Conservation (phyloP, 2,797 vertebrate genomes). For the Gymnoscopelus braueri region DNA sequence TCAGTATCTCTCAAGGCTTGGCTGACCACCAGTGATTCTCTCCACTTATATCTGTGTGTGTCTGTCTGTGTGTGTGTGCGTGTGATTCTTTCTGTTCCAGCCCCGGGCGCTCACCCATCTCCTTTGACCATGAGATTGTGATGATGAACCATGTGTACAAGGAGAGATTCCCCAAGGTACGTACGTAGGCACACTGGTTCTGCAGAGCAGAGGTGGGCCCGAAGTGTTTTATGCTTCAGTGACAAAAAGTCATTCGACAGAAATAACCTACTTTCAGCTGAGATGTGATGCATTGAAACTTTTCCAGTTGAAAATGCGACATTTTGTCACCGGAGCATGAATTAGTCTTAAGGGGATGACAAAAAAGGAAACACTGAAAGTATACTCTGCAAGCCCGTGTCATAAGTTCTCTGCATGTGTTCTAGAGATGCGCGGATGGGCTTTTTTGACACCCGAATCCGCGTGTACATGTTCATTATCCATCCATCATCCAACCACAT, state of each 20-base stretch:
- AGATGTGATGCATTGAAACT: too few relatives aligned
- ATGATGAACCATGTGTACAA: slow-evolving; percentile 99
- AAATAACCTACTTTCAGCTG: too few relatives aligned
- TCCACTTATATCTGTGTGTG: slow-evolving; percentile 4
- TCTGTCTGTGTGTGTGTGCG: slow-evolving; percentile 18
- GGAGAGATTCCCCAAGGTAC: slow-evolving; percentile 98
- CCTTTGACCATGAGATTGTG: slow-evolving; percentile 97
- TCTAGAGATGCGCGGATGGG: too few relatives aligned
- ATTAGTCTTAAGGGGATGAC: too few relatives aligned
- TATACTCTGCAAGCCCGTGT: background rate
- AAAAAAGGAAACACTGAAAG: too few relatives aligned
- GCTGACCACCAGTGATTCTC: background rate
- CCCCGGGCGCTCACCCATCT: slow-evolving; percentile 94
- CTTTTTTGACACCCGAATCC: too few relatives aligned
- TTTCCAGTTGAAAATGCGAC: too few relatives aligned
- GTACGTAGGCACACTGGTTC: slow-evolving; percentile 40
- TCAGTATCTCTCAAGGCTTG: background rate
- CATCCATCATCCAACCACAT: too few relatives aligned
- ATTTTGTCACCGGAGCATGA: too few relatives aligned
- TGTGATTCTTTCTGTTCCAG: slow-evolving; percentile 70
- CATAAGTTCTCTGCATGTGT: background rate
- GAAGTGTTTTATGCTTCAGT: background rate
- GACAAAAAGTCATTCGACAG: too few relatives aligned
- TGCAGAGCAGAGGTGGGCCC: background rate
- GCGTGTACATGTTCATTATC: too few relatives aligned